Conservation (phyloP, 2,113 vertebrate genomes). For the Sarotherodon lohbergeri region DNA sequence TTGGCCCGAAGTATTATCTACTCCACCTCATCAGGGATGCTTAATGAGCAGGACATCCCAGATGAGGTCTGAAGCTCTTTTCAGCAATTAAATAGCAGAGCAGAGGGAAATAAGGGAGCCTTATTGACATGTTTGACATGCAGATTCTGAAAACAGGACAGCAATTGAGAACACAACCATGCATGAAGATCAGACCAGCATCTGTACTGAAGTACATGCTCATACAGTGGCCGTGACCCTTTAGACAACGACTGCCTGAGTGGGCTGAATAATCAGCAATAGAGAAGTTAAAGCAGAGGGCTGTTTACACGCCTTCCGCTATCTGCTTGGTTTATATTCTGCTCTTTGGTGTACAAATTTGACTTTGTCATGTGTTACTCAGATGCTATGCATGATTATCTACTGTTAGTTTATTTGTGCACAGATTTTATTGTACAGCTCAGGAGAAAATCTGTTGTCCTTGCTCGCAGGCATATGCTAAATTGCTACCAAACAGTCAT, state of each 20-base stretch:
- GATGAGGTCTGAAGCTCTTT: not conserved
- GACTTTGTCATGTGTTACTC: not conserved
- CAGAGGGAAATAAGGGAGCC: not conserved
- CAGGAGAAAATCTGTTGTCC: not conserved
- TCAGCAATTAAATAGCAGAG: not conserved
- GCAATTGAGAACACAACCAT: not conserved
- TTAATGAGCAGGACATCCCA: slow-evolving; percentile 37
- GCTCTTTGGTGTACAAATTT: not conserved
- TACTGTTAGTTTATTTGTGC: not conserved
- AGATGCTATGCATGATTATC: not conserved
- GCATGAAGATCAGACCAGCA: not conserved
- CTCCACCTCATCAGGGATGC: slow-evolving; percentile 8
- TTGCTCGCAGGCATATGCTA: not conserved
- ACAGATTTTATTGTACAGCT: not conserved
- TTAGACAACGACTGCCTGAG: not conserved
- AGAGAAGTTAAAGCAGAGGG: not conserved
- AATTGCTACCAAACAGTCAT: not conserved
- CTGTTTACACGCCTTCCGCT: not conserved
- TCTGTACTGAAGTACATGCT: not conserved
- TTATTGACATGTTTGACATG: slow-evolving; percentile 1
- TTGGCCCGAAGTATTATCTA: not conserved
- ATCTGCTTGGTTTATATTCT: not conserved
- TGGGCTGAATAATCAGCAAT: not conserved
- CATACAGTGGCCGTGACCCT: not conserved
- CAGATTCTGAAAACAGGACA: not conserved